These are phyloP conservation scores for Romanomermis culicivorax DNA, from an alignment of 2,888 invertebrate species.

Conservation along the genomic window DNA sequence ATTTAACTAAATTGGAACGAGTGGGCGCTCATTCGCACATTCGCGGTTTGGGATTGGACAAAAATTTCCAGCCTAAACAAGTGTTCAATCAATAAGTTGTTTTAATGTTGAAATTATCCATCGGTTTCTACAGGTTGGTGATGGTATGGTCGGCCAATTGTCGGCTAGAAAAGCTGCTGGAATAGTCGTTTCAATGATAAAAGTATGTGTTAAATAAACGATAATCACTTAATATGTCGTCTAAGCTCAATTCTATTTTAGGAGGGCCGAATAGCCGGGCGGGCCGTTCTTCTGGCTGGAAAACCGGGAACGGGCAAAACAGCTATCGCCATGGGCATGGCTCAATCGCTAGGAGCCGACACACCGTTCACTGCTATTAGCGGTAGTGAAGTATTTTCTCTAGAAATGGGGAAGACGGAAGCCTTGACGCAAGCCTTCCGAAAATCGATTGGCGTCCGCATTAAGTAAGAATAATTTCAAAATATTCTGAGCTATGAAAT, in stretches of 20 bases:
- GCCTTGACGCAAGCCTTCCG: conserved; percentile 85
- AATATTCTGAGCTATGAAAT: not conserved
- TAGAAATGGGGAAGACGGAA: conserved; percentile 98
- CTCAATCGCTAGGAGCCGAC: conserved; percentile 71
- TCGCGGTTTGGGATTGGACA: conserved; percentile 78
- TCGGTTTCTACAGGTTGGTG: conserved; percentile 42
- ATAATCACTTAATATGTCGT: too few species aligned
- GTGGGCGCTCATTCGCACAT: conserved; percentile 87
- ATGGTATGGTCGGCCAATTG: conserved; percentile 82
- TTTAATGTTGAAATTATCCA: not conserved
- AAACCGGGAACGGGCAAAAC: conserved; percentile 96
- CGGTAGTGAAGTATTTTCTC: conserved; percentile 88
- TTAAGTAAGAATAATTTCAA: too few species aligned
- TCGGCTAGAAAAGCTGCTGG: conserved; percentile 82
- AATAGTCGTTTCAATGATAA: conserved; percentile 85
- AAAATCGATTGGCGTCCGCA: conserved; percentile 77
- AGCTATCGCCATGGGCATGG: conserved; percentile 87
- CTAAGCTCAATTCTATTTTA: conserved; percentile 14
- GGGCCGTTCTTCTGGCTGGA: conserved; percentile 79
- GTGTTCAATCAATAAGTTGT: conserved; percentile 3
- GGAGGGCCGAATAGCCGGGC: conserved; percentile 88
- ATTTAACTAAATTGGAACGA: conserved; percentile 19
- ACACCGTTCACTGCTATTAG: conserved; percentile 97
- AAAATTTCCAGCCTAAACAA: conserved; percentile 15
- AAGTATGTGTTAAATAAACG: too few species aligned